Conservation (phyloP, 2,888 invertebrate species). For the Abrostola triplasia region DNA sequence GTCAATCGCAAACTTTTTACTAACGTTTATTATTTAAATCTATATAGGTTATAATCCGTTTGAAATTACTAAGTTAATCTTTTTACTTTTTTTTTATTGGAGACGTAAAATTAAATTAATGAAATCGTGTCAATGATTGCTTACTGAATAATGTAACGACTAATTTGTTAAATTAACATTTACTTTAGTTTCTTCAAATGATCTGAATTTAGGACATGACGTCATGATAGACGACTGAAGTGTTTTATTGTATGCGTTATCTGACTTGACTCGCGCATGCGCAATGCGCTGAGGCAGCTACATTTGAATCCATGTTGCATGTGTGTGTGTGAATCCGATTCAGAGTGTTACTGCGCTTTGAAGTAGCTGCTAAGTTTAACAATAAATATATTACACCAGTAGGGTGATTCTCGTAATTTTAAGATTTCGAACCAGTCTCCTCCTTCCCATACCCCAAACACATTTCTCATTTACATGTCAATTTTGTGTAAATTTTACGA, state of each 20-base stretch:
- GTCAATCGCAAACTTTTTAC: background rate
- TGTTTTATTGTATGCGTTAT: background rate
- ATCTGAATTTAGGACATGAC: too few relatives aligned
- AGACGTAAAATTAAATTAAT: background rate
- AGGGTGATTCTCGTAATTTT: too few relatives aligned
- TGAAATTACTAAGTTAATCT: constrained; percentile 25
- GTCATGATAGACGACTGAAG: too few relatives aligned
- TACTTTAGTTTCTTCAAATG: too few relatives aligned
- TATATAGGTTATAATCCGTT: constrained; percentile 13
- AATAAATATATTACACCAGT: background rate
- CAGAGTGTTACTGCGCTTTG: background rate
- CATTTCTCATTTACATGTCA: too few relatives aligned
- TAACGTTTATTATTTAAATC: background rate
- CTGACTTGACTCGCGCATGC: background rate
- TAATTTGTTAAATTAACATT: too few relatives aligned
- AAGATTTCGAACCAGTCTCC: too few relatives aligned
- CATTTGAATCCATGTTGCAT: background rate
- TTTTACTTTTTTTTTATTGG: background rate
- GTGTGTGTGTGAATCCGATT: background rate
- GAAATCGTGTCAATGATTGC: background rate
- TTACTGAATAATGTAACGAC: background rate
- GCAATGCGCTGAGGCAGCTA: background rate
- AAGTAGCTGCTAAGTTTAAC: background rate
- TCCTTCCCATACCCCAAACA: too few relatives aligned
- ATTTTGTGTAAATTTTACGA: too few relatives aligned